These are phyloP conservation scores for Rhimphoctona megacephalus DNA, from an alignment of 2,888 invertebrate genomes.

Conservation along the genomic window DNA sequence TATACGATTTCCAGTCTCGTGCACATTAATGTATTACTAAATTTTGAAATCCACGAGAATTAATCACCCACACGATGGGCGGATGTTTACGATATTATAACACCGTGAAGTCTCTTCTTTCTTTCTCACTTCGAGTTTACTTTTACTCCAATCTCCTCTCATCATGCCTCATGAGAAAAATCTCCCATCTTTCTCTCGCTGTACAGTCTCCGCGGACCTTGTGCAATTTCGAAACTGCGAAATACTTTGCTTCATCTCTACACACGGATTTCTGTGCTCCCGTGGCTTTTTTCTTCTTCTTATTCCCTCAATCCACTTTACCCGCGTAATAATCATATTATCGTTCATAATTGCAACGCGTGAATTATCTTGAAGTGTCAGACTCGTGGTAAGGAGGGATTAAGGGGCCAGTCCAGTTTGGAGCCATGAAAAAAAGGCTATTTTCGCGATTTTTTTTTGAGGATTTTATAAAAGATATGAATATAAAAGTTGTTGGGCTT, in stretches of 20 bases:
- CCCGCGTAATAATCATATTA: conserved; percentile 36
- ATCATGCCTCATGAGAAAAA: conserved; percentile 74
- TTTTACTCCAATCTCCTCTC: background rate
- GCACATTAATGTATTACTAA: conserved; percentile 20
- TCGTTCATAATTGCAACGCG: conserved; percentile 29
- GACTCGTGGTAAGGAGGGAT: background rate
- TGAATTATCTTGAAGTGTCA: background rate
- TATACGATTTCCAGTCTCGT: conserved; percentile 40
- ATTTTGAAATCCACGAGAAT: conserved; percentile 79
- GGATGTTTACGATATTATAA: conserved; percentile 79
- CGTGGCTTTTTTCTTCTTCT: conserved; percentile 4
- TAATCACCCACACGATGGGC: conserved; percentile 68
- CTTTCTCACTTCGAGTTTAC: background rate
- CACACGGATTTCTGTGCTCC: conserved; percentile 63
- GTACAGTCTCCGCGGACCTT: conserved; percentile 54
- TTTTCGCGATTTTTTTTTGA: too few species aligned
- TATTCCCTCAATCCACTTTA: conserved; percentile 31
- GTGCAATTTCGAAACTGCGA: conserved; percentile 75
- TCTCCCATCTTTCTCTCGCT: conserved; percentile 11
- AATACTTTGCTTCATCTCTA: conserved; percentile 74
- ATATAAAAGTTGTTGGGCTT: too few species aligned
- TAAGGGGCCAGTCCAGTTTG: too few species aligned
- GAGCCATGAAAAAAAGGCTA: too few species aligned
- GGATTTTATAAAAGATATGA: too few species aligned
- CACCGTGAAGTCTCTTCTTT: conserved; percentile 37